These are phyloP conservation scores for Thecocarcelia acutangulata DNA, from an alignment of 2,888 invertebrate species.

Conservation along the genomic window DNA sequence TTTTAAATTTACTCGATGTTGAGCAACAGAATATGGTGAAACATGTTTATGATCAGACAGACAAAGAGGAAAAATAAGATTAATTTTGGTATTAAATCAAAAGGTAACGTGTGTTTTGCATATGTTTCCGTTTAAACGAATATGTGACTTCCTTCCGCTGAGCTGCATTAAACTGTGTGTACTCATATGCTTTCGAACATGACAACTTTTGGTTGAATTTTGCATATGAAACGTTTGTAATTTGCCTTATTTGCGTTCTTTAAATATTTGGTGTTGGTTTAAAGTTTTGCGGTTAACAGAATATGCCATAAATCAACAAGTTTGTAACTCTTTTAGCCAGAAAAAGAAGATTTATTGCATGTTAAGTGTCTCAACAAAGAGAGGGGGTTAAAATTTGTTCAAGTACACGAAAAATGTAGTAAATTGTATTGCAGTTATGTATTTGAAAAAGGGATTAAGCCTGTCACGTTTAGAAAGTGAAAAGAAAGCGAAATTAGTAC, in stretches of 20 bases:
- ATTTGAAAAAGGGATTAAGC: too few relatives aligned
- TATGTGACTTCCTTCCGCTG: constrained; percentile 76
- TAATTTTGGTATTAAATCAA: constrained; percentile 50
- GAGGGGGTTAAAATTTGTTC: constrained; percentile 5
- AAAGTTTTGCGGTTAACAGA: constrained; percentile 56
- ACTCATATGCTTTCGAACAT: not conserved
- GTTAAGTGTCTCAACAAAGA: constrained; percentile 21
- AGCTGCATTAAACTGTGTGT: constrained; percentile 3
- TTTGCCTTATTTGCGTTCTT: constrained; percentile 43
- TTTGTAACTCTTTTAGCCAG: constrained; percentile 28
- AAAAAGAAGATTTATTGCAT: constrained; percentile 43
- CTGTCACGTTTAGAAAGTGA: too few relatives aligned
- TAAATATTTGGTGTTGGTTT: constrained; percentile 43
- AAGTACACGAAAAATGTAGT: too few relatives aligned
- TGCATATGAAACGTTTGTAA: constrained; percentile 44
- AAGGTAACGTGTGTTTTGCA: constrained; percentile 76
- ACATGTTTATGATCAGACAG: not conserved
- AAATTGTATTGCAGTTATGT: too few relatives aligned
- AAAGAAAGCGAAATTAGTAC: too few relatives aligned
- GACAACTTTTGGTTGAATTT: not conserved
- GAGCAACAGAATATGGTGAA: constrained; percentile 19
- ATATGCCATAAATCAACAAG: constrained; percentile 62
- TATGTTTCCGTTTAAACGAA: constrained; percentile 72
- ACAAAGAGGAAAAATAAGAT: constrained; percentile 1
- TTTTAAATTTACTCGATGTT: constrained; percentile 41